These are phyloP conservation scores for Delichon dasypus DNA, from an alignment of 2,797 vertebrate species.

Conservation along the genomic window DNA sequence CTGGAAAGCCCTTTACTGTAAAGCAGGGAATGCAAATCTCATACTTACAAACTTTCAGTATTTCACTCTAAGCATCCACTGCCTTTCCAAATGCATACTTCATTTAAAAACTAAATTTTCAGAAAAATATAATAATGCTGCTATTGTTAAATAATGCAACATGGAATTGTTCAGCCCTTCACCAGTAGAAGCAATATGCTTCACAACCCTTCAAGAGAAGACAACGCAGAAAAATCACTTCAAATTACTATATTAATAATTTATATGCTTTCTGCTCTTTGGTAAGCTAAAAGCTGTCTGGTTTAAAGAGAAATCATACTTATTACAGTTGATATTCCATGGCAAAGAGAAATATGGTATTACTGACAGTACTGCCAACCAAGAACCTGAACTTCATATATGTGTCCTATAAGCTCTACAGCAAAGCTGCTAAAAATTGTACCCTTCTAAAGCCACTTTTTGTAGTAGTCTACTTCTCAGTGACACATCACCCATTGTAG, in stretches of 20 bases:
- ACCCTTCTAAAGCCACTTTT: not conserved
- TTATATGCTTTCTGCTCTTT: not conserved
- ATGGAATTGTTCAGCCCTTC: not conserved
- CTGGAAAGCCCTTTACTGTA: not conserved
- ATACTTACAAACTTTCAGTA: not conserved
- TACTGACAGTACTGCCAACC: not conserved
- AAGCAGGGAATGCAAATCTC: not conserved
- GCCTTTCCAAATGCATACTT: not conserved
- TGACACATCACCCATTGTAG: not conserved
- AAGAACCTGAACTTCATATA: not conserved
- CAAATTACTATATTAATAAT: not conserved
- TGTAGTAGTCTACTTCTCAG: not conserved
- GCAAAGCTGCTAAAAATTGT: not conserved
- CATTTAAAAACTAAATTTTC: not conserved
- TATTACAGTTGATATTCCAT: not conserved
- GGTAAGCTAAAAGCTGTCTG: not conserved
- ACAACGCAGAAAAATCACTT: not conserved
- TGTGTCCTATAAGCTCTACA: not conserved
- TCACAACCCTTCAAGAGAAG: not conserved
- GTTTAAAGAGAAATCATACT: not conserved
- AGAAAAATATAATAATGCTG: not conserved
- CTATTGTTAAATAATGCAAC: not conserved
- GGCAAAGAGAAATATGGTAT: not conserved
- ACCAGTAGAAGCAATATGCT: not conserved
- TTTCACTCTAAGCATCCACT: not conserved